Evolutionary conservation across 30 jellyfish, hydroid and myxozoan species (phyloP).

Genomic region (Hydractinia echinata): DNA sequence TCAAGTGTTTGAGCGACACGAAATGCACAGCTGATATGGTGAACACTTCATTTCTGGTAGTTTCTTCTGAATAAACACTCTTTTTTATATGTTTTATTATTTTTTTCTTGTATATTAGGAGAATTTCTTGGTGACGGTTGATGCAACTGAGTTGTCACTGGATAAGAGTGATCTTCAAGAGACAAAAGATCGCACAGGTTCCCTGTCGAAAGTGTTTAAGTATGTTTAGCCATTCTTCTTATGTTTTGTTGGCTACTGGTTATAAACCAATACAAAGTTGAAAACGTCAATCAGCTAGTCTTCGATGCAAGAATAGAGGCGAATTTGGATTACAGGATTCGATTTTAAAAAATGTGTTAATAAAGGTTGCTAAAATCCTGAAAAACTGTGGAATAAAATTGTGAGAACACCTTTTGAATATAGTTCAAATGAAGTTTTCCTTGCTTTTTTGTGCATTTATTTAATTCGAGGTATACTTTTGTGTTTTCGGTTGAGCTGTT

Average conservation of each 20-base stretch:
- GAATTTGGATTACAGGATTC: too few relatives aligned
- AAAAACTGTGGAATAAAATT: too few relatives aligned
- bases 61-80: background rate
- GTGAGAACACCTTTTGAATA: too few relatives aligned
- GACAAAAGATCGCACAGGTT: constrained; percentile 48
- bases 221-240: background rate
- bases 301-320: too few relatives aligned
- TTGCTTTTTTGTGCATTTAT: background rate
- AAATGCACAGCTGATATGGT: constrained; percentile 73
- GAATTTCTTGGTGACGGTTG: constrained; percentile 67
- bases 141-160: constrained; percentile 70
- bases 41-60: constrained; percentile 3
- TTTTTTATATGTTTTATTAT: background rate
- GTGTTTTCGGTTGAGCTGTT: background rate
- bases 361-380: too few relatives aligned
- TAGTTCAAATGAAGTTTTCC: background rate
- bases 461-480: background rate
- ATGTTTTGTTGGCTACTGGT: background rate
- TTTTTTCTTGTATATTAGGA: constrained; percentile 44
- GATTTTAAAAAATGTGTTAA: too few relatives aligned
- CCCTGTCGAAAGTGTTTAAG: constrained; percentile 81
- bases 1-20: constrained; percentile 43
- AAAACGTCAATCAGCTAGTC: too few relatives aligned
- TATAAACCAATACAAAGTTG: background rate
- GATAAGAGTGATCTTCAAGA: constrained; percentile 50